Conservation (phyloP, 2,888 invertebrate genomes). For the Cantharis nigra region DNA sequence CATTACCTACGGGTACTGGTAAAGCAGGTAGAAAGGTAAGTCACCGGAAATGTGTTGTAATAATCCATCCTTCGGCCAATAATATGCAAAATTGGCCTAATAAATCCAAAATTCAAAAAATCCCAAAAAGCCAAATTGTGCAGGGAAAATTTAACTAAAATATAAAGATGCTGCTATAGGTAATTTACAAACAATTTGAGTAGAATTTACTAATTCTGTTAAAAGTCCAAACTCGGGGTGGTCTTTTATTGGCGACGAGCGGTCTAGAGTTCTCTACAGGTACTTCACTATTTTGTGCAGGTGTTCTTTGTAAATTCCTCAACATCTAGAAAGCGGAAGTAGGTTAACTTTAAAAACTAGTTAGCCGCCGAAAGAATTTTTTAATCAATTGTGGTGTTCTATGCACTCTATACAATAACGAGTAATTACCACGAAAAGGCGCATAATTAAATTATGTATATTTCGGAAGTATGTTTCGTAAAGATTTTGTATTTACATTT, state of each 20-base stretch:
- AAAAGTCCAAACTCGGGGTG: constrained; percentile 40
- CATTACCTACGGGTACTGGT: background rate
- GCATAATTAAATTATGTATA: background rate
- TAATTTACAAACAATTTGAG: background rate
- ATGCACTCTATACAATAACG: no score
- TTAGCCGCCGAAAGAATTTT: background rate
- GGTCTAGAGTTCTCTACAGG: constrained; percentile 35
- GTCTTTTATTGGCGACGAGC: constrained; percentile 45
- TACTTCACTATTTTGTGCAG: constrained; percentile 33
- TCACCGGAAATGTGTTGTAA: background rate
- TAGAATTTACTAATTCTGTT: constrained; percentile 1
- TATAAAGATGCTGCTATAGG: background rate
- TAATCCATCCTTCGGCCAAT: background rate
- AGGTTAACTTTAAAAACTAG: background rate
- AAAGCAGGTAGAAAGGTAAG: background rate
- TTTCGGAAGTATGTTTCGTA: background rate
- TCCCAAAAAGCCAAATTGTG: no score
- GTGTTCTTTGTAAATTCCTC: constrained; percentile 37
- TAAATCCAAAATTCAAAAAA: background rate
- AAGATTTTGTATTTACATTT: background rate
- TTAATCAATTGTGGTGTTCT: background rate
- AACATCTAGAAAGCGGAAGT: background rate
- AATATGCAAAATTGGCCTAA: background rate
- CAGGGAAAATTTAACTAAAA: background rate
- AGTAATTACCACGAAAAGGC: background rate